phyloP scores from a whole-genome alignment of 2,888 invertebrate species.

The Meliscaeva auricollis region DNA sequence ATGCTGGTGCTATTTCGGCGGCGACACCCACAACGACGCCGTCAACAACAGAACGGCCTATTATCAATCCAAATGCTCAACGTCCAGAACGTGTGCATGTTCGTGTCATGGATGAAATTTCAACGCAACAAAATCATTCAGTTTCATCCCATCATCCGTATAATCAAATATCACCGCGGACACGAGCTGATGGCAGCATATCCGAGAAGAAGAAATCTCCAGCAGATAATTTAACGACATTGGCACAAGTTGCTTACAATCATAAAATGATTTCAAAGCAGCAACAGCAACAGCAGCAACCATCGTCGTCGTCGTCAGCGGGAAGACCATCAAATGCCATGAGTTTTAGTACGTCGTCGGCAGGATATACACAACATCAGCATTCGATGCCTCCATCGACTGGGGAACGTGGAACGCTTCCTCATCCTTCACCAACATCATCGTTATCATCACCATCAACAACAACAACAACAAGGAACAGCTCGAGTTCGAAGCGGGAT shows the following conservation, averaged over 20 bases:
- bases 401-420: constrained; percentile 21
- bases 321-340: constrained; percentile 40
- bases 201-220: constrained; percentile 62
- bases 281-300: constrained; percentile 12
- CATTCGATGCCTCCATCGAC: constrained; percentile 3
- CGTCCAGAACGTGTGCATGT: constrained; percentile 87
- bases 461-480: constrained; percentile 55
- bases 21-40: constrained; percentile 53
- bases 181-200: constrained; percentile 48
- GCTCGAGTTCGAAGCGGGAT: constrained; percentile 77
- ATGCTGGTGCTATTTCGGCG: not conserved
- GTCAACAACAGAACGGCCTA: constrained; percentile 82
- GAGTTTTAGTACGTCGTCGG: constrained; percentile 50
- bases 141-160: constrained; percentile 49
- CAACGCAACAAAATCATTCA: constrained; percentile 51
- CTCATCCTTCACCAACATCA: constrained; percentile 64
- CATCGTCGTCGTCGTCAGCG: constrained; percentile 47
- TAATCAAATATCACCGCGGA: constrained; percentile 66
- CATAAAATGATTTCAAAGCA: constrained; percentile 80
- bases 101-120: constrained; percentile 82
- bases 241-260: constrained; percentile 83
- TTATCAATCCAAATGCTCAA: constrained; percentile 86
- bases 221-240: constrained; percentile 81
- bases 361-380: constrained; percentile 54
- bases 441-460: constrained; percentile 61